Conservation (phyloP, 2,888 invertebrate species). For the Hipparchia semele region DNA sequence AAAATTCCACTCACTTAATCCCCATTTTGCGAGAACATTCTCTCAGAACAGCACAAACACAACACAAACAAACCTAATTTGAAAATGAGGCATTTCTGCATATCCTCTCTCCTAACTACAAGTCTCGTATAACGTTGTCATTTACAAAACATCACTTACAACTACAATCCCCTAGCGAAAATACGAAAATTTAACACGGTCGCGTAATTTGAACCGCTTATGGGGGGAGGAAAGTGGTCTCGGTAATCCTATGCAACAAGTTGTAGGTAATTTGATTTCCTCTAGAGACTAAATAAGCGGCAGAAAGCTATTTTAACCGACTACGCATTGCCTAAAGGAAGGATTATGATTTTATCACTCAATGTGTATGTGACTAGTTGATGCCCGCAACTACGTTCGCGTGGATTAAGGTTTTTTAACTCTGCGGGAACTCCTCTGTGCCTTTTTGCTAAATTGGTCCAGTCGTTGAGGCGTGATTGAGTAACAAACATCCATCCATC, state of each 20-base stretch:
- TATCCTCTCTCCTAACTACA: slow-evolving; percentile 39
- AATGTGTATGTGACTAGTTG: no score
- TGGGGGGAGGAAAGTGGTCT: slow-evolving; percentile 46
- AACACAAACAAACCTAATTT: slow-evolving; percentile 40
- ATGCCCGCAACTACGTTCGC: no score
- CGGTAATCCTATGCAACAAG: slow-evolving; percentile 46
- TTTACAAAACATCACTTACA: slow-evolving; percentile 22
- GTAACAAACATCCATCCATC: no score
- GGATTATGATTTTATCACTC: no score
- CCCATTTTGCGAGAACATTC: slow-evolving; percentile 38
- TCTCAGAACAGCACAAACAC: slow-evolving; percentile 14
- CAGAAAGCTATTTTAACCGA: slow-evolving; percentile 27
- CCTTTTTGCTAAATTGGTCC: no score
- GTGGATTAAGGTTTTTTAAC: no score
- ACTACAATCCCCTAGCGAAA: slow-evolving; percentile 14
- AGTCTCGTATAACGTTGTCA: slow-evolving; percentile 36
- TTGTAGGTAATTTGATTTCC: slow-evolving; percentile 45
- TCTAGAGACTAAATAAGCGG: slow-evolving; percentile 40
- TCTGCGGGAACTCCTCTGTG: no score
- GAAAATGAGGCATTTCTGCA: slow-evolving; percentile 41
- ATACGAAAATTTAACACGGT: slow-evolving; percentile 39
- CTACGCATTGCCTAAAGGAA: no score
- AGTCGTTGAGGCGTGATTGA: no score
- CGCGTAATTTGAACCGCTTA: slow-evolving; percentile 39
- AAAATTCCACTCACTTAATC: slow-evolving; percentile 37